Evolutionary conservation across 2,888 invertebrate genomes (phyloP), one percentile per base, ranked within the genome.

Genomic region (Apantesis nais): DNA sequence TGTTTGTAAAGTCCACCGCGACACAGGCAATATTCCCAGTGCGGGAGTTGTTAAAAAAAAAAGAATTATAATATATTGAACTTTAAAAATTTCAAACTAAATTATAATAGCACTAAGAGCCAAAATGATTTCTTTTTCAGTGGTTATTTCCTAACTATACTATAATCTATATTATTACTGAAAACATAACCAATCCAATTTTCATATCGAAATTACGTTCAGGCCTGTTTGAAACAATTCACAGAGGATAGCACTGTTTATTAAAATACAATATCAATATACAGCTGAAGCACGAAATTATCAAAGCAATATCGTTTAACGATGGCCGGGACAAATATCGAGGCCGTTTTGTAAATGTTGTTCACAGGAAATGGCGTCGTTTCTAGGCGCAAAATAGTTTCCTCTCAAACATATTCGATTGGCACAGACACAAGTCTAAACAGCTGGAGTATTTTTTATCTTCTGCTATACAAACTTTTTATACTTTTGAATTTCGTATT

Each of bases 321-420:
- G 78, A 73, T 71, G 70, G 70, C 72, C 69, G 76, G 66, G 76
- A 78, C 76, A 75, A 81, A 80, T 75, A 77, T 60, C 41, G 72
- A 70, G 61, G 78, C 82, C 80, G 83, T 86, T 85, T 78, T 78
- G 79, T 74, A 71, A 74, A 74, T 76, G 80, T 81, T 79, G 74
- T 74, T 74, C 69, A 71, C 73, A 67, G 85, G 85, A 87, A 87
- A 89, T 85, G 84, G 81, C 77, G 81, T 76, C 83, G 74, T 85
- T 86, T 80, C 83, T 82, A 81, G 80, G 81, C 80, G 75, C 72
- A 72, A 79, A 85, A 85, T 84, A 84, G 87, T 85, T 86, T 86
- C 85, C 86, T 86, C 72, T 77, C 73, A 52, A 52, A 68, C 70
- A 65, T 68, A 70, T 70, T 62, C 44, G 67, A 72, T 52, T 74